Base-by-base conservation (phyloP, 2,113 vertebrate species). In the Halichoeres trimaculatus region DNA sequence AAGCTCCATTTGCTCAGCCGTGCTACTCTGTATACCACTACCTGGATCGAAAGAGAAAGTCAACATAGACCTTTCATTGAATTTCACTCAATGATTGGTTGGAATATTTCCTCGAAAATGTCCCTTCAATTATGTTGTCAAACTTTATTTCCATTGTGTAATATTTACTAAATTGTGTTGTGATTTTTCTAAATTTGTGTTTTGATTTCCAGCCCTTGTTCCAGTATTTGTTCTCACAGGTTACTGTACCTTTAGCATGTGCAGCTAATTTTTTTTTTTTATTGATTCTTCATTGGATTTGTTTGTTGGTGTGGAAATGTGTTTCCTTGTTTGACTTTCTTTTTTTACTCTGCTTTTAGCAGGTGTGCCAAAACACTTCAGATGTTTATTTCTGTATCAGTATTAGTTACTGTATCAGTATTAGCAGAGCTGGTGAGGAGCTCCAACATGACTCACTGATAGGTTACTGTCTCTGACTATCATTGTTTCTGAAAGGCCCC, bases 241-340 rank as follows among this genome's bases (percentile, higher is more conserved):
- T 81, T 86, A 80, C 88, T 92, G 89, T 89, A 85, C 85, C 78
- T 66, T 87, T 87, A 90, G 86, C 85, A 86, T 85, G 83, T 88
- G 89, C 92, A 93, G 90, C 89, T 90, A 86, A 73, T n/a, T n/a
- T n/a, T n/a, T n/a, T 87, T 85, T 82, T 70, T 52, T 23, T 30
- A 43, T 47, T 54, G 26, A 23, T 59, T 75, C 43, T 79, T 67
- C 19, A 30, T 59, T 68, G 60, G 51, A 62, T 64, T 45, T 55
- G 51, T 72, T 78, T 85, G 86, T 78, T 69, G 80, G 56, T 78
- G 43, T 19, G 45, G n/a, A n/a, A 48, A 48, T 66, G 75, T 85
- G 68, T 76, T 76, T 65, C n/a, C 20, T 61, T 75, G 59, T 81
- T 75, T 34, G 61, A 45, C 35, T 57, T 71, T 74, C 12, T 69